These are phyloP conservation scores for Epizoanthus illoricatus DNA, from an alignment of 92 coral and sea anemone species.

Conservation along the genomic window DNA sequence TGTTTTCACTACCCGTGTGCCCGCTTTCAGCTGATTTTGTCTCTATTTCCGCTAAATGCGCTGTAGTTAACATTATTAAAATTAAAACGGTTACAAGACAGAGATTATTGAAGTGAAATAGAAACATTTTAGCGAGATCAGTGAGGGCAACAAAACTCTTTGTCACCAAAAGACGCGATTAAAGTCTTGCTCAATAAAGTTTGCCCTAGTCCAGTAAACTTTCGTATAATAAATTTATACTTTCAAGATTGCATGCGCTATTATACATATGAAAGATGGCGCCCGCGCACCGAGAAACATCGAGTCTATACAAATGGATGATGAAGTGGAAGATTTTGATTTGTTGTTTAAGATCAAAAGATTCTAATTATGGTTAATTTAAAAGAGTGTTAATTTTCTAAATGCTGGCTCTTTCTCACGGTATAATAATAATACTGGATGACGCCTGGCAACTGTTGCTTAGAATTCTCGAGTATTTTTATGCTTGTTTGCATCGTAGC, in stretches of 20 bases:
- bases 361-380: background rate
- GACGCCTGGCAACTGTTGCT: too few relatives aligned
- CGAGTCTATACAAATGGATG: background rate
- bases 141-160: background rate
- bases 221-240: background rate
- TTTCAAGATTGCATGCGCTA: background rate
- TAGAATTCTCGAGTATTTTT: too few relatives aligned
- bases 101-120: background rate
- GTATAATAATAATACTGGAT: background rate
- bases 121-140: background rate
- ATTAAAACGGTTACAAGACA: background rate
- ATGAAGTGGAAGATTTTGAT: background rate
- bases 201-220: too few relatives aligned
- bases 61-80: background rate
- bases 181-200: too few relatives aligned
- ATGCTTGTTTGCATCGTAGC: too few relatives aligned
- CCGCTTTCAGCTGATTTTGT: background rate
- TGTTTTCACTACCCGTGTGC: background rate
- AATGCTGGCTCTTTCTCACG: constrained; percentile 1
- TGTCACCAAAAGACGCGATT: background rate
- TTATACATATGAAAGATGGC: background rate
- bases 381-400: background rate
- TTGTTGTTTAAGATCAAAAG: constrained; percentile 3
- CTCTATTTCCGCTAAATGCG: background rate
- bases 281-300: too few relatives aligned